phyloP scores from a whole-genome alignment of 2,113 vertebrate genomes.

The Scortum barcoo region DNA sequence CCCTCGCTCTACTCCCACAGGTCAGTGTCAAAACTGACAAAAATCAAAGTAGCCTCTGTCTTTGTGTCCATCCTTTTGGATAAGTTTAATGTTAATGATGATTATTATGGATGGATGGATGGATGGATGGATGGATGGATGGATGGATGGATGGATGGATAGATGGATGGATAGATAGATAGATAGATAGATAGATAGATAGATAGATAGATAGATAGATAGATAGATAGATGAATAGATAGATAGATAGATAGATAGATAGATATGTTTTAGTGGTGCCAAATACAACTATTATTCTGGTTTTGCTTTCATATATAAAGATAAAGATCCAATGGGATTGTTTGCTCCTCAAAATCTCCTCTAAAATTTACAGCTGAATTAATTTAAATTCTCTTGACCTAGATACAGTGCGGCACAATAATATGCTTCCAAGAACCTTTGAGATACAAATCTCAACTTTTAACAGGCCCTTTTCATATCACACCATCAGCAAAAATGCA shows the following conservation, averaged over 20 bases:
- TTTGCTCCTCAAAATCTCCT: conserved; percentile 53
- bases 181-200: no score
- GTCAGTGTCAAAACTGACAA: conserved; percentile 16
- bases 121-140: background rate
- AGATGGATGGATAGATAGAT: no score
- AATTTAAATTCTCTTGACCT: conserved; percentile 57
- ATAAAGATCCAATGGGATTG: conserved; percentile 10
- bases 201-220: background rate
- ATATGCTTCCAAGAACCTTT: conserved; percentile 16
- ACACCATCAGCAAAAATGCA: conserved; percentile 10
- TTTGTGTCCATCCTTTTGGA: background rate
- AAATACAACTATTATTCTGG: background rate
- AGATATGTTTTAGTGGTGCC: background rate
- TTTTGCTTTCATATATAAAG: background rate
- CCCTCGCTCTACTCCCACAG: background rate
- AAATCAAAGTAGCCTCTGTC: background rate
- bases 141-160: no score
- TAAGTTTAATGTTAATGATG: background rate
- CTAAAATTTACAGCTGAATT: conserved; percentile 45
- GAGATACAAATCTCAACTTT: conserved; percentile 11
- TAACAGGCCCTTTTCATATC: background rate
- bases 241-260: no score
- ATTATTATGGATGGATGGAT: background rate
- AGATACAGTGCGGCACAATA: conserved; percentile 37
- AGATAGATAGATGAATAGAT: background rate